Base-by-base conservation (phyloP, 2,113 vertebrate species). In the Oenanthe melanoleuca region DNA sequence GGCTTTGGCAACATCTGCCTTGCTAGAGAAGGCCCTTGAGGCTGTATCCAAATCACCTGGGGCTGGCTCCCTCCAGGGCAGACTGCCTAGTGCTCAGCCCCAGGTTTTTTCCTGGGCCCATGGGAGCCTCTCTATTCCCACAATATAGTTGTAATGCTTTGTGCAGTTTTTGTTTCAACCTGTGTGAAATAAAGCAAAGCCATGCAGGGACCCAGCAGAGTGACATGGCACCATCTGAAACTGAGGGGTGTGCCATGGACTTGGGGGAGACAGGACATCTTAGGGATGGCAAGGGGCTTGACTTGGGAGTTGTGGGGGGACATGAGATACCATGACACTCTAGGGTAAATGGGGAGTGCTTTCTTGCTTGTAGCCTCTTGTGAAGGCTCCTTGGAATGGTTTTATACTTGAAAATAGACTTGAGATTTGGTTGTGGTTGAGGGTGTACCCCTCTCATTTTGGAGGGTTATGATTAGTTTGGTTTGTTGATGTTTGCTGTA, bases 251-350 rank as follows among this genome's bases (percentile, higher is more conserved):
- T 55, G 55, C 37, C 0, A 0, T 67, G 40, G 75, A 21, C 24
- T 6, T 40, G 25, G 14, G 14, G 18, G n/a, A 40, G 37, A 26
- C 55, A 14, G 20, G 26, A 50, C 13, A 33, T 21, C 3, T 1
- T 40, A 15, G 29, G 19, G 9, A 9, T 40, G 31, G 28, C 44
- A 40, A 13, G 25, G n/a, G 29, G 26, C 83, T 73, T 72, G 16
- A 17, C 12, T 2, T 55, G 63, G 52, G 45, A 74, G 8, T 7
- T 69, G 5, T 12, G 50, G 19, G 31, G 29, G 38, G 5, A 12
- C 5, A 5, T 34, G 33, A 8, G 12, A 5, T 12, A 21, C 0
- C 0, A 3, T 28, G 19, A 15, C 21, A n/a, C 13, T 33, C 26
- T 8, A 34, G 60, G 50, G 31, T 50, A 57, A n/a, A 42, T 1